phyloP scores from a whole-genome alignment of 2,888 invertebrate genomes.

The Nymphalis c-album region DNA sequence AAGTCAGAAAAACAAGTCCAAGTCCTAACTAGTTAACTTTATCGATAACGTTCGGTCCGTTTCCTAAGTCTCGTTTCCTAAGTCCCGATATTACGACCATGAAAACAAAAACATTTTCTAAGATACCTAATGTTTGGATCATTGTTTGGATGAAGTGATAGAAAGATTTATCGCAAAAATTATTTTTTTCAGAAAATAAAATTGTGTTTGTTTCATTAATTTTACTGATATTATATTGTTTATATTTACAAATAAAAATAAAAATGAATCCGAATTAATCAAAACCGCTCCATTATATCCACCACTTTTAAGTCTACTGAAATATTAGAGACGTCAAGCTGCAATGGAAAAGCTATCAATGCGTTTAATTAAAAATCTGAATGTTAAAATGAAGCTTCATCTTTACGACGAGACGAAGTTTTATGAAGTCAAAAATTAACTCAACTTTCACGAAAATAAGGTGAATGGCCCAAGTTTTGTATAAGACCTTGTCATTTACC shows the following conservation, averaged over 20 bases:
- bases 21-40: conserved; percentile 21
- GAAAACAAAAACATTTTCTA: conserved; percentile 1
- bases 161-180: background rate
- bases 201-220: background rate
- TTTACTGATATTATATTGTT: too few species aligned
- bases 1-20: conserved; percentile 21
- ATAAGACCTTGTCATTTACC: conserved; percentile 10
- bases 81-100: conserved; percentile 4
- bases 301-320: background rate
- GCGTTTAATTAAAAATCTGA: conserved; percentile 25
- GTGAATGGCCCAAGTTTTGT: conserved; percentile 25
- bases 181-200: background rate
- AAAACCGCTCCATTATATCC: background rate
- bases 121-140: background rate
- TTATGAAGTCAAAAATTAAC: conserved; percentile 15
- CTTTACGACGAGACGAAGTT: conserved; percentile 14
- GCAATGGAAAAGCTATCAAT: conserved; percentile 5
- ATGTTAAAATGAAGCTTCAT: conserved; percentile 19
- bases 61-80: conserved; percentile 1
- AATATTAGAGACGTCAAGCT: background rate
- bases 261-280: background rate
- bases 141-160: background rate
- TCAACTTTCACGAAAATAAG: conserved; percentile 21
- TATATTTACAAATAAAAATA: too few species aligned
- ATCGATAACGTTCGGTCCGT: conserved; percentile 13